Percentiles rank a stretch among this genome's conserved stretches.
Conservation (phyloP, 1,140 invertebrate species). For the Aradophagus sp. region DNA sequence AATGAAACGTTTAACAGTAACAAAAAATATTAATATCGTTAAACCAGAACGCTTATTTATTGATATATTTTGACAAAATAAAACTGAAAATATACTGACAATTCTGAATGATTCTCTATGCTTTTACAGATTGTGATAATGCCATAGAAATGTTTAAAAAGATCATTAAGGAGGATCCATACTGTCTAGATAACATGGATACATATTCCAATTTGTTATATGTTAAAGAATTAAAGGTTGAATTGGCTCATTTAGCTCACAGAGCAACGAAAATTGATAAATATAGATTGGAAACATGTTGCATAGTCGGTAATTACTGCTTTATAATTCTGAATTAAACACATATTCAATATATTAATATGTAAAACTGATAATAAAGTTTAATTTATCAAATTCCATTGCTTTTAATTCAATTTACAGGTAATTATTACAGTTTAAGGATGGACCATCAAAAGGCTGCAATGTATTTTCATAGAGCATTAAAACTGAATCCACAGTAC, state of each 20-base stretch:
- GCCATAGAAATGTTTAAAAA: constrained; percentile 89
- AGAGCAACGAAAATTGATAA: constrained; percentile 95
- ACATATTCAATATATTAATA: no score
- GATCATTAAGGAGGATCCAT: constrained; percentile 91
- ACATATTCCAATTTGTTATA: constrained; percentile 97
- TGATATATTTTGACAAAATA: no score
- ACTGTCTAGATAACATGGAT: constrained; percentile 95
- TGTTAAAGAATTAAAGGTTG: constrained; percentile 93
- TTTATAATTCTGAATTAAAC: no score
- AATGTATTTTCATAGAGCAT: constrained; percentile 95
- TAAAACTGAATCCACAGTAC: constrained; percentile 96
- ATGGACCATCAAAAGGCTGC: constrained; percentile 97
- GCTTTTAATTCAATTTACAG: constrained; percentile 75
- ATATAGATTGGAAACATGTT: constrained; percentile 97
- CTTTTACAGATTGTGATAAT: constrained; percentile 88
- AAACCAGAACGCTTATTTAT: no score
- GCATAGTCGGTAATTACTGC: constrained; percentile 88
- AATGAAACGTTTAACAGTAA: no score
- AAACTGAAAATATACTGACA: no score
- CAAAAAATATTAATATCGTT: no score
- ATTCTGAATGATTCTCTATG: no score
- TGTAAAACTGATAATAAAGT: no score
- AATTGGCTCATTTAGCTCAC: constrained; percentile 95
- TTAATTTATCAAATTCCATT: no score
- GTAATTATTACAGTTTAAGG: constrained; percentile 98